Percentiles rank a stretch among this genome's conserved stretches.
Evolutionary conservation across 2,888 invertebrate species (phyloP).

Genomic region (Drosophila meridiana): DNA sequence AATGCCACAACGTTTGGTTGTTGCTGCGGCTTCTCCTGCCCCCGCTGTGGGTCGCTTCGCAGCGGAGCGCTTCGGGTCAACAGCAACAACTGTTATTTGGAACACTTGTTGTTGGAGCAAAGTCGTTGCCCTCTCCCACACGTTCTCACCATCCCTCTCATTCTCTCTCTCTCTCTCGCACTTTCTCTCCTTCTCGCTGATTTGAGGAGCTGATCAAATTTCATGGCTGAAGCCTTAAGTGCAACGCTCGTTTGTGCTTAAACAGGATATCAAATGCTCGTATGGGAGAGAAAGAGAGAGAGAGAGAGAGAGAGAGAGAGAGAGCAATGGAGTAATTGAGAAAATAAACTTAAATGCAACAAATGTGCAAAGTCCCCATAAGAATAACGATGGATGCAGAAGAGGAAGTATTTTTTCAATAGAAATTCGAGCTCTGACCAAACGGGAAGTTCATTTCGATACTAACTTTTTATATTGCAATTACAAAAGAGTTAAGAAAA

Average conservation of each 20-base stretch:
- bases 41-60: slow-evolving; percentile 45
- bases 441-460: slow-evolving; percentile 48
- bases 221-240: slow-evolving; percentile 73
- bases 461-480: slow-evolving; percentile 29
- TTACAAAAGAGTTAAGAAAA: slow-evolving; percentile 3
- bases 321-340: slow-evolving; percentile 50
- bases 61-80: slow-evolving; percentile 75
- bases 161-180: not conserved
- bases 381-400: slow-evolving; percentile 1
- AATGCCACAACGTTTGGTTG: slow-evolving; percentile 58
- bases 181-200: slow-evolving; percentile 4
- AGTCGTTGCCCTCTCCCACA: slow-evolving; percentile 5
- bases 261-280: slow-evolving; percentile 59
- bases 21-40: slow-evolving; percentile 7
- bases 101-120: slow-evolving; percentile 65
- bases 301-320: not conserved
- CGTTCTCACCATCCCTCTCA: not conserved
- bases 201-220: slow-evolving; percentile 76
- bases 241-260: slow-evolving; percentile 56
- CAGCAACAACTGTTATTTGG: slow-evolving; percentile 40
- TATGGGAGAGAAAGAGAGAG: not conserved
- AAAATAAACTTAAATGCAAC: slow-evolving; percentile 67
- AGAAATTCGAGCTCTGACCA: slow-evolving; percentile 48
- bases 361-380: slow-evolving; percentile 35
- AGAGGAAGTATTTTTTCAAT: slow-evolving; percentile 42